Evolutionary conservation across 1,140 invertebrate genomes (phyloP).

Genomic region (Platyura marginata): DNA sequence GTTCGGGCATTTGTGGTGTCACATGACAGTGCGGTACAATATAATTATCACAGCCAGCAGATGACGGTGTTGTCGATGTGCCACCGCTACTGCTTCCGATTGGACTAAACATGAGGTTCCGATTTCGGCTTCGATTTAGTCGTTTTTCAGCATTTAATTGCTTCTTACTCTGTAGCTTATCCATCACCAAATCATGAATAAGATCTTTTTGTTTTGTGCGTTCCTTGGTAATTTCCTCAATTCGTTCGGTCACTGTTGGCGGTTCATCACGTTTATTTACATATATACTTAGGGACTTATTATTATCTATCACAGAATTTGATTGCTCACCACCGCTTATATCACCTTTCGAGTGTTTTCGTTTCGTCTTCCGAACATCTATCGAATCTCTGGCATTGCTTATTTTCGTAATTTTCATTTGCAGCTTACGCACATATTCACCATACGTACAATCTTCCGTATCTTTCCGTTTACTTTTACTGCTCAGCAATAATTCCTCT

Average conservation of each 20-base stretch:
- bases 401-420: conserved; percentile 51
- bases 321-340: conserved; percentile 17
- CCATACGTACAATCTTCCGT: conserved; percentile 27
- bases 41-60: conserved; percentile 17
- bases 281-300: conserved; percentile 1
- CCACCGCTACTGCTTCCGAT: conserved; percentile 9
- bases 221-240: conserved; percentile 45
- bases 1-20: background rate
- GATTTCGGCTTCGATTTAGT: conserved; percentile 21
- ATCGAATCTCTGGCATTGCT: conserved; percentile 49
- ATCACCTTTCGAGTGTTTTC: conserved; percentile 31
- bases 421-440: conserved; percentile 44
- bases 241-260: conserved; percentile 14
- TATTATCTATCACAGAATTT: conserved; percentile 18
- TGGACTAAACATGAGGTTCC: conserved; percentile 10
- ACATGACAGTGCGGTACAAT: conserved; percentile 20
- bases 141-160: conserved; percentile 40
- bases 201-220: conserved; percentile 47
- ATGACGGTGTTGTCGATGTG: conserved; percentile 16
- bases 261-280: background rate
- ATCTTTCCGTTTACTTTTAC: conserved; percentile 6
- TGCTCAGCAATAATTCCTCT: conserved; percentile 2
- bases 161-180: conserved; percentile 48
- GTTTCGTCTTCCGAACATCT: conserved; percentile 42
- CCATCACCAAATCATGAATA: conserved; percentile 60